Evolutionary conservation across 2,797 vertebrate genomes (phyloP), one percentile per base, ranked within the genome.

Genomic region (Phrynocephalus vlangalii): DNA sequence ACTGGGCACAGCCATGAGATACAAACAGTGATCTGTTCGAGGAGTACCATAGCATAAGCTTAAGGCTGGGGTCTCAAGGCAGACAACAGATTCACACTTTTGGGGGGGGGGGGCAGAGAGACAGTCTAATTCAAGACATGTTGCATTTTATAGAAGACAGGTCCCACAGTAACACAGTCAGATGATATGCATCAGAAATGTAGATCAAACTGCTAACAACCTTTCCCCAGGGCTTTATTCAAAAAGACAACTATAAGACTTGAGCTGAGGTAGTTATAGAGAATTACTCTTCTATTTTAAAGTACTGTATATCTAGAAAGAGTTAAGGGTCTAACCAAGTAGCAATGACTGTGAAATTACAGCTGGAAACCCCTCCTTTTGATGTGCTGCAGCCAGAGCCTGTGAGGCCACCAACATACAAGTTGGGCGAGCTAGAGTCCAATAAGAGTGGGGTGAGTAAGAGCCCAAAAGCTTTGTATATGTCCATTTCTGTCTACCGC

Each of bases 221-320:
- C 72, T 73, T 3, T 70, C 73, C 73, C 73, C 50, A 48, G 44
- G 75, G 30, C 30, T 70, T 70, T n/a, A 38, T 70, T 70, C 8
- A 50, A 68, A 24, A 30, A 70, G 33, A 48, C n/a, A 20, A 5
- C 72, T 11, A 48, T 60, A 50, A 86, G 48, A 48, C 70, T 20
- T 77, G 13, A 28, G 30, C 50, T 87, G 48, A 79, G 7, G 15
- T 50, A 71, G 24, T 78, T 87, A n/a, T 78, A 78, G 81, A 30
- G 30, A 22, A 44, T 28, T 83, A 71, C 28, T 22, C n/a, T 70
- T 70, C 48, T 52, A 28, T 76, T 87, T 33, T 87, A 71, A 63
- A 63, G 30, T 86, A 44, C 38, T 44, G 38, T 44, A 44, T 44
- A 44, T 44, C 38, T 44, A 44, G 38, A 1, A 44, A 44, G 38